These are phyloP conservation scores for Lordiphosa stackelbergi DNA, from an alignment of 1,140 invertebrate genomes.

Conservation along the genomic window DNA sequence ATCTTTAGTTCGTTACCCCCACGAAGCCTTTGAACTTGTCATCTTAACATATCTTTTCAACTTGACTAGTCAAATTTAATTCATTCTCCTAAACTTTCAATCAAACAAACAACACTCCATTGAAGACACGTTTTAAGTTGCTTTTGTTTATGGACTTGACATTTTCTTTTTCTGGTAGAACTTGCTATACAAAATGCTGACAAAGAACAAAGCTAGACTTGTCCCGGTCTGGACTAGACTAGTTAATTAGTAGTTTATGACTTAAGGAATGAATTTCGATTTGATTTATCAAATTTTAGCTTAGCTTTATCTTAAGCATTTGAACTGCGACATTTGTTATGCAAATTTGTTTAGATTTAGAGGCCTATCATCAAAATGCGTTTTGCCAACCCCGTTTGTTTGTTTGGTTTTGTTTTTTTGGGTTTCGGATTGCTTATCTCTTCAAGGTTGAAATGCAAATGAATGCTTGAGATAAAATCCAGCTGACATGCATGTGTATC, in stretches of 20 bases:
- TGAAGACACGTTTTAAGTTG: constrained; percentile 17
- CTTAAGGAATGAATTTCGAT: constrained; percentile 15
- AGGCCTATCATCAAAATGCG: constrained; percentile 20
- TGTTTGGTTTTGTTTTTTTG: too few species aligned
- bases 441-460: constrained; percentile 1
- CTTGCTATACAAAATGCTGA: constrained; percentile 44
- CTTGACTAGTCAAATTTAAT: not conserved
- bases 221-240: constrained; percentile 35
- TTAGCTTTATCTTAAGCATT: not conserved
- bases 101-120: not conserved
- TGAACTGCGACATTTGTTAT: constrained; percentile 34
- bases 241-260: constrained; percentile 56
- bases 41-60: too few species aligned
- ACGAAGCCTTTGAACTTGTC: too few species aligned
- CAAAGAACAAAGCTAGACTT: constrained; percentile 7
- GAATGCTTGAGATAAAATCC: not conserved
- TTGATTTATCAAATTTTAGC: constrained; percentile 2
- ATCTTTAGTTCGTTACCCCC: too few species aligned
- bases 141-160: constrained; percentile 62
- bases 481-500: constrained; percentile 1
- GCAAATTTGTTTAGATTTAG: constrained; percentile 17
- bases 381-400: not conserved
- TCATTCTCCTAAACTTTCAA: not conserved
- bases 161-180: constrained; percentile 58
- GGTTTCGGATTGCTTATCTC: not conserved